Percentiles rank a stretch among this genome's conserved stretches.
Conservation (phyloP, 1,140 invertebrate genomes). For the Habropoda laboriosa region DNA sequence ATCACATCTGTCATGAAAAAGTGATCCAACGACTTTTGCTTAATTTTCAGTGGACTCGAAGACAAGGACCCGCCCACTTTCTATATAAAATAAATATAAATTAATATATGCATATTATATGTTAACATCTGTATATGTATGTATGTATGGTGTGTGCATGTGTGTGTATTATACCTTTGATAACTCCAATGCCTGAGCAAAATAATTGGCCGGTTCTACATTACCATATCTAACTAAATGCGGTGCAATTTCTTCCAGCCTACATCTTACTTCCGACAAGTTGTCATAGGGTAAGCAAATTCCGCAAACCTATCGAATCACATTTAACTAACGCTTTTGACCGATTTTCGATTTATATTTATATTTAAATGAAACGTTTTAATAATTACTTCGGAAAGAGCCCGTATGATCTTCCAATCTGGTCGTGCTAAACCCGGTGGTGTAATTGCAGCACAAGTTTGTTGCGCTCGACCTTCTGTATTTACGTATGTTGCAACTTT, state of each 20-base stretch:
- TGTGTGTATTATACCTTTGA: constrained; percentile 84
- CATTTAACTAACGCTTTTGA: constrained; percentile 22
- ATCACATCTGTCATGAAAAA: constrained; percentile 99
- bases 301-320: constrained; percentile 88
- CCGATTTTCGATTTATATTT: background rate
- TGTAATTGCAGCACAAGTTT: constrained; percentile 94
- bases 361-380: background rate
- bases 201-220: constrained; percentile 92
- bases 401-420: constrained; percentile 99
- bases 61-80: constrained; percentile 82
- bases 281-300: constrained; percentile 94
- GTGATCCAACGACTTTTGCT: constrained; percentile 92
- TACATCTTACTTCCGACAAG: constrained; percentile 90
- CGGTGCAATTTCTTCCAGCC: constrained; percentile 93
- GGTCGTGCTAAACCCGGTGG: constrained; percentile 96
- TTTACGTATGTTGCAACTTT: constrained; percentile 98
- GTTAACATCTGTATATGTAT: no score
- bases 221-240: constrained; percentile 92
- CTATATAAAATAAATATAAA: constrained; percentile 75
- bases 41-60: constrained; percentile 87
- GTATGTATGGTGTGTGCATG: no score
- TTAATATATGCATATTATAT: constrained; percentile 16
- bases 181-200: constrained; percentile 88
- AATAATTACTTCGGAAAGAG: constrained; percentile 88
- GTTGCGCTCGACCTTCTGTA: constrained; percentile 98